These are phyloP conservation scores for Drosophila burlai DNA, from an alignment of 1,140 invertebrate genomes.

Conservation along the genomic window DNA sequence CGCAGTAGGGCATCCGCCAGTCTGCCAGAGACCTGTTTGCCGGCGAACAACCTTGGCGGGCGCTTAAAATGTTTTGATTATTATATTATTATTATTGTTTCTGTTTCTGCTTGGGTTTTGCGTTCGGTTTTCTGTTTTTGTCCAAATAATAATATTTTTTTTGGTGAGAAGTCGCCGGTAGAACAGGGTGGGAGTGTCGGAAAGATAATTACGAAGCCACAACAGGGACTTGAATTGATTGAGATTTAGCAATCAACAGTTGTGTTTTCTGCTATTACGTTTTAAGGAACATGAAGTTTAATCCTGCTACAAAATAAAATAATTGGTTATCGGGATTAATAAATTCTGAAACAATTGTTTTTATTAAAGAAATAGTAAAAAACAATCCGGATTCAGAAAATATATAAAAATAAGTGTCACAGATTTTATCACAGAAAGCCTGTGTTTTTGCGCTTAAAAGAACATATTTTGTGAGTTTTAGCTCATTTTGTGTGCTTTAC, in stretches of 20 bases:
- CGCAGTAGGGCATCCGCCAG: constrained; percentile 46
- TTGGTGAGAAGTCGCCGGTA: neutral
- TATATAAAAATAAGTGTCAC: neutral
- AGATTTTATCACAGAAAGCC: neutral
- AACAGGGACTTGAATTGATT: constrained; percentile 15
- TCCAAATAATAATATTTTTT: constrained; percentile 1
- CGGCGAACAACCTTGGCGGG: constrained; percentile 67
- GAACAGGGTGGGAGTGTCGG: neutral
- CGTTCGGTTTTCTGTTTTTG: constrained; percentile 17
- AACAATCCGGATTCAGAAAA: no score
- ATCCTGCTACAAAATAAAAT: neutral
- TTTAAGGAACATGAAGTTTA: neutral
- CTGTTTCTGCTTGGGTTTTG: constrained; percentile 18
- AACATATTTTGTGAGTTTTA: neutral
- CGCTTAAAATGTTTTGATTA: constrained; percentile 82
- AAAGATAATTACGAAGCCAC: constrained; percentile 4
- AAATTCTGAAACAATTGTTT: neutral
- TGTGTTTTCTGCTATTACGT: no score
- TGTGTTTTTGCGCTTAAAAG: neutral
- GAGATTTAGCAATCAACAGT: constrained; percentile 2
- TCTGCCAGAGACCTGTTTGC: constrained; percentile 32
- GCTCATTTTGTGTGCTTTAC: neutral
- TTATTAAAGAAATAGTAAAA: neutral
- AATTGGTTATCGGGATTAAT: neutral
- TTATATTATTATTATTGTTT: constrained; percentile 50